phyloP scores from a whole-genome alignment of 2,888 invertebrate genomes.

The Sminthurides aquaticus region DNA sequence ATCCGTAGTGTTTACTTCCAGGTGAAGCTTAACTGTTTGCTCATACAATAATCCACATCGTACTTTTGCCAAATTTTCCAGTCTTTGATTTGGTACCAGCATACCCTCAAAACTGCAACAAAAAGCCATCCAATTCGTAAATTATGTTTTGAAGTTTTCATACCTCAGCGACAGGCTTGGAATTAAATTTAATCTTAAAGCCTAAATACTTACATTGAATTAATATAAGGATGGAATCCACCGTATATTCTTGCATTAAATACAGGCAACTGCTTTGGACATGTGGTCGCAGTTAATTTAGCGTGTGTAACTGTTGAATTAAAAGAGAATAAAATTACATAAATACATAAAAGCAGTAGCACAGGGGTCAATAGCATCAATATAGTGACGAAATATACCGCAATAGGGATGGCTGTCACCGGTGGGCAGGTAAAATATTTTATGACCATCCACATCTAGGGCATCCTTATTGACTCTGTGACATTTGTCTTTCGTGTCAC shows the following conservation, averaged over 20 bases:
- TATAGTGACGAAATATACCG: too few species aligned
- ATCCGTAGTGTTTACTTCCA: not conserved
- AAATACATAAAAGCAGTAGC: not conserved
- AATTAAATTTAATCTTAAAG: too few species aligned
- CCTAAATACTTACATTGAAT: not conserved
- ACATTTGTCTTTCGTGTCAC: constrained; percentile 5
- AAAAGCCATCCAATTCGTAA: too few species aligned
- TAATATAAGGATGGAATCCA: not conserved
- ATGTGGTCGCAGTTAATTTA: not conserved
- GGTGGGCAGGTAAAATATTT: constrained; percentile 13
- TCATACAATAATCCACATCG: constrained; percentile 4
- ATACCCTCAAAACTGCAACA: constrained; percentile 6
- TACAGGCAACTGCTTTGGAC: constrained; percentile 4
- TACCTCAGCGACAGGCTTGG: too few species aligned
- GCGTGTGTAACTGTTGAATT: constrained; percentile 17
- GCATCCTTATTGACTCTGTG: not conserved
- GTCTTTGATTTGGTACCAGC: constrained; percentile 8
- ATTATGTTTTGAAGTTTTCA: too few species aligned
- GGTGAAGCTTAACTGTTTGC: not conserved
- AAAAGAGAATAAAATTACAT: too few species aligned
- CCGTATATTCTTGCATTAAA: not conserved
- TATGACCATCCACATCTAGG: not conserved
- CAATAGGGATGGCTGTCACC: constrained; percentile 8
- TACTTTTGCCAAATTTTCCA: constrained; percentile 1
- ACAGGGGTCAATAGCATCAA: too few species aligned